phyloP scores from a whole-genome alignment of 2,888 invertebrate genomes.

The Junonia oenone region DNA sequence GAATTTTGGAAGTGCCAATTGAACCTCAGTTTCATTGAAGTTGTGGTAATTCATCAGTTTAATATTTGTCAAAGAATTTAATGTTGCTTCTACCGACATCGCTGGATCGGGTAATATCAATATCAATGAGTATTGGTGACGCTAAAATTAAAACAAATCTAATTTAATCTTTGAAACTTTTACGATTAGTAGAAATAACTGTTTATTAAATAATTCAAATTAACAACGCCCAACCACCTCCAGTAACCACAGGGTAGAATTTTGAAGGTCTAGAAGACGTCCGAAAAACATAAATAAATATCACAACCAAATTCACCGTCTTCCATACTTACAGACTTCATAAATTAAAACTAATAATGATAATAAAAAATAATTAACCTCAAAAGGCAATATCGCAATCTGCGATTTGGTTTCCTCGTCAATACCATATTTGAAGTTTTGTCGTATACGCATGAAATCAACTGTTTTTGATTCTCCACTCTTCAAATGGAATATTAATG shows the following conservation, averaged over 20 bases:
- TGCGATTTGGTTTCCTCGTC: constrained; percentile 76
- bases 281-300: too few species aligned
- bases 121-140: constrained; percentile 65
- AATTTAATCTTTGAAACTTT: neutral
- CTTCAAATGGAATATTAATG: constrained; percentile 73
- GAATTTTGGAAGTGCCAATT: constrained; percentile 65
- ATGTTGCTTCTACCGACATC: constrained; percentile 30
- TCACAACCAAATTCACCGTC: too few species aligned
- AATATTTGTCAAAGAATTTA: constrained; percentile 43
- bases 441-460: constrained; percentile 82
- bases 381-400: constrained; percentile 82
- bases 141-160: constrained; percentile 45
- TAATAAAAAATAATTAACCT: constrained; percentile 64
- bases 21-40: constrained; percentile 43
- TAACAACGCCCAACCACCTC: too few species aligned
- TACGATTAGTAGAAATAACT: neutral
- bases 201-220: too few species aligned
- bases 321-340: too few species aligned
- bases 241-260: too few species aligned
- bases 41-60: constrained; percentile 51
- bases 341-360: too few species aligned
- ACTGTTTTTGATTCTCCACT: constrained; percentile 58
- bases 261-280: too few species aligned
- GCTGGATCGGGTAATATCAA: constrained; percentile 59
- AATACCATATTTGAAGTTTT: constrained; percentile 73